phyloP scores from a whole-genome alignment of 2,888 invertebrate species.

The Platynereis dumerilii region DNA sequence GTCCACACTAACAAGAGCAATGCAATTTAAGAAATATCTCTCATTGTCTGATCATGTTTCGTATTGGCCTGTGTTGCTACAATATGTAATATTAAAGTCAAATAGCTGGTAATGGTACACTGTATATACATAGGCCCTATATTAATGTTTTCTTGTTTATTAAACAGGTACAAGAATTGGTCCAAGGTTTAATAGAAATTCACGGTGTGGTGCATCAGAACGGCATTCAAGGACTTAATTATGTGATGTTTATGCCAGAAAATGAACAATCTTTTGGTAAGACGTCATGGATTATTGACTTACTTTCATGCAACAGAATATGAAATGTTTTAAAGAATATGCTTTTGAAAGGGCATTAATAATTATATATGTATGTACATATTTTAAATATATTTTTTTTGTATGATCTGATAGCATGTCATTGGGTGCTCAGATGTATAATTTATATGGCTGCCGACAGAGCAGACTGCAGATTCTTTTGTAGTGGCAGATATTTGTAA shows the following conservation, averaged over 20 bases:
- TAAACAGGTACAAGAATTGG: slow-evolving; percentile 14
- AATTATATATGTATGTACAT: background rate
- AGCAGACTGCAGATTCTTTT: too few relatives aligned
- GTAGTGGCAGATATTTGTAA: too few relatives aligned
- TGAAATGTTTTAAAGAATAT: background rate
- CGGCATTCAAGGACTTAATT: slow-evolving; percentile 13
- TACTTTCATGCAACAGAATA: background rate
- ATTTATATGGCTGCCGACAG: too few relatives aligned
- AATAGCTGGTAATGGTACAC: too few relatives aligned
- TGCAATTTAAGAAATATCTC: too few relatives aligned
- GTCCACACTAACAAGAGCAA: too few relatives aligned
- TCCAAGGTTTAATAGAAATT: slow-evolving; percentile 11
- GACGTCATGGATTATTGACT: background rate
- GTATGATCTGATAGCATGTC: too few relatives aligned
- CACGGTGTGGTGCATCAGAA: slow-evolving; percentile 20
- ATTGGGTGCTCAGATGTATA: too few relatives aligned
- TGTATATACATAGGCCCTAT: too few relatives aligned
- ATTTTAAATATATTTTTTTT: background rate
- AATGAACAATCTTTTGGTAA: slow-evolving; percentile 15
- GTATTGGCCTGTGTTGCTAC: too few relatives aligned
- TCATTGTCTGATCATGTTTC: too few relatives aligned
- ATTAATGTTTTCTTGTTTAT: slow-evolving; percentile 1
- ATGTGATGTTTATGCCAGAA: slow-evolving; percentile 12
- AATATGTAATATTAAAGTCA: too few relatives aligned
- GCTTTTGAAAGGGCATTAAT: background rate